Conservation (phyloP, 2,888 invertebrate species). For the Electrophaes corylata region DNA sequence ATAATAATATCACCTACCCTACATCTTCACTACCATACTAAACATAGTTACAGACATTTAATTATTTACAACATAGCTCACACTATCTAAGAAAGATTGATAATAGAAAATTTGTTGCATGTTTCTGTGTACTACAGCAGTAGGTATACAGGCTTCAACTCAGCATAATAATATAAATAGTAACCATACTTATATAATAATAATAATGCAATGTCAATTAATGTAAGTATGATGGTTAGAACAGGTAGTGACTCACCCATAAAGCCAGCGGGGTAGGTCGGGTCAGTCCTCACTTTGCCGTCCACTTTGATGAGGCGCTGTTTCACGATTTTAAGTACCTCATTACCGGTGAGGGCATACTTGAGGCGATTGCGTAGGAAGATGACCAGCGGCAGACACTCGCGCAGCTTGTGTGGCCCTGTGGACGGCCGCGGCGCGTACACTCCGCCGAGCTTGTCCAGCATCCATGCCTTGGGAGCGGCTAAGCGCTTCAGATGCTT, state of each 20-base stretch:
- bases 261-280: slow-evolving; percentile 98
- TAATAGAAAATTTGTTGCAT: no score
- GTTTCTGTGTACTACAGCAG: no score
- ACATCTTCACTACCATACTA: no score
- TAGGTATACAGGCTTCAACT: no score
- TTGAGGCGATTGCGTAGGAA: slow-evolving; percentile 98
- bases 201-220: no score
- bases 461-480: slow-evolving; percentile 99
- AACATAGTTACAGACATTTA: no score
- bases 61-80: no score
- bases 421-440: slow-evolving; percentile 99
- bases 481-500: slow-evolving; percentile 99
- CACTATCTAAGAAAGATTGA: no score
- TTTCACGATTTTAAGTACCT: slow-evolving; percentile 99
- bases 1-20: no score
- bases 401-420: slow-evolving; percentile 98
- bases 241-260: slow-evolving; percentile 93
- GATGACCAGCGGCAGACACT: slow-evolving; percentile 97
- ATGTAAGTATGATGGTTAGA: no score
- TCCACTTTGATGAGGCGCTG: slow-evolving; percentile 99
- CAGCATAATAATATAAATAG: no score
- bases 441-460: slow-evolving; percentile 99
- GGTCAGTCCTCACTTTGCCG: slow-evolving; percentile 98
- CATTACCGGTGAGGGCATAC: slow-evolving; percentile 98
- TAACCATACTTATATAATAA: no score